phyloP scores from a whole-genome alignment of 2,797 vertebrate genomes.

The Limnodromus scolopaceus region DNA sequence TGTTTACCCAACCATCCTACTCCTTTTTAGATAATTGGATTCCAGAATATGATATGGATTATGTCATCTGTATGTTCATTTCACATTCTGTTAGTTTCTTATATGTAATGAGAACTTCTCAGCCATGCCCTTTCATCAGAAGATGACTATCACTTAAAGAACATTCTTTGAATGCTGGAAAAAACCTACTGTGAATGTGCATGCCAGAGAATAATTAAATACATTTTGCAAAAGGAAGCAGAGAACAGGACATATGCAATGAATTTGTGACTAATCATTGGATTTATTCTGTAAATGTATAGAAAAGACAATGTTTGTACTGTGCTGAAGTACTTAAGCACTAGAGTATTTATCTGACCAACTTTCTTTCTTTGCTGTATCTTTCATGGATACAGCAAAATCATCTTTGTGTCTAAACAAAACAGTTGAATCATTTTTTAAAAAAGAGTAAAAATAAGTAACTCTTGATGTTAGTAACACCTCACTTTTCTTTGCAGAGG shows the following conservation, averaged over 20 bases:
- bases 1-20: background rate
- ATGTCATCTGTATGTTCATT: constrained; percentile 45
- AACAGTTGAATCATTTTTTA: background rate
- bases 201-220: constrained; percentile 13
- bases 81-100: constrained; percentile 45
- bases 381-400: background rate
- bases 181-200: background rate
- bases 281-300: background rate
- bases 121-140: constrained; percentile 48
- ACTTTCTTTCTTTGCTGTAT: no score
- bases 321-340: background rate
- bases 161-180: constrained; percentile 4
- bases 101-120: constrained; percentile 19
- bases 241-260: background rate
- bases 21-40: constrained; percentile 2
- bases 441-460: background rate
- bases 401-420: background rate
- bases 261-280: background rate
- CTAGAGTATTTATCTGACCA: background rate
- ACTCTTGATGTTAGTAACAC: background rate
- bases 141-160: constrained; percentile 21
- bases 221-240: background rate
- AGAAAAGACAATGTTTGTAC: constrained; percentile 19
- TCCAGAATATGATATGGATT: background rate
- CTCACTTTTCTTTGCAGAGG: background rate